Evolutionary conservation across 37 sponge, comb jelly and placozoan species (phyloP).

Genomic region (Cliona cf. orientalis): DNA sequence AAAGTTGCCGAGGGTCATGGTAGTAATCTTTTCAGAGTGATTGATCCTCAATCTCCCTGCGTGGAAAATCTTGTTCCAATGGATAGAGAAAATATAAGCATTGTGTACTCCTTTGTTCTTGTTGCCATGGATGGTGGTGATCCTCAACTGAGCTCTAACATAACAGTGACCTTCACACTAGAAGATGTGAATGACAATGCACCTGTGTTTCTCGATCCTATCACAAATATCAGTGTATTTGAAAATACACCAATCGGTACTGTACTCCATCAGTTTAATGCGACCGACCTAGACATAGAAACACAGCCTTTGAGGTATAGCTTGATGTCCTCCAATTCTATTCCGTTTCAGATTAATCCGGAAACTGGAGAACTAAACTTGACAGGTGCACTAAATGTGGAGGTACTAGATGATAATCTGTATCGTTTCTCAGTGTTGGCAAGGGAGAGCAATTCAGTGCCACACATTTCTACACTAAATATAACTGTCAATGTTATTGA

Average conservation of each 20-base stretch:
- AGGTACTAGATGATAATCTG: not conserved
- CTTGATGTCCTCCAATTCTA: too few species aligned
- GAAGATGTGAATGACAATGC: conserved; percentile 6
- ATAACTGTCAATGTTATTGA: not conserved
- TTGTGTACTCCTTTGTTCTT: not conserved
- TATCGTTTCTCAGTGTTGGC: not conserved
- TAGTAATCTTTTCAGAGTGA: not conserved
- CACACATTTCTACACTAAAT: not conserved
- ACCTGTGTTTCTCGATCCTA: not conserved
- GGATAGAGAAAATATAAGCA: conserved; percentile 1
- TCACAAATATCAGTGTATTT: not conserved
- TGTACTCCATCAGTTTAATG: conserved; percentile 2
- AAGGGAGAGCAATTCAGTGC: not conserved
- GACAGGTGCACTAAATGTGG: not conserved
- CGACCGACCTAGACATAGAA: too few species aligned
- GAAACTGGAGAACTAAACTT: conserved; percentile 8
- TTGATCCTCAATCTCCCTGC: not conserved
- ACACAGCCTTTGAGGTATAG: too few species aligned
- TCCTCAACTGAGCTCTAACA: not conserved
- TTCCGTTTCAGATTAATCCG: too few species aligned
- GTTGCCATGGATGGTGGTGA: conserved; percentile 23
- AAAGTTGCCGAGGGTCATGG: not conserved
- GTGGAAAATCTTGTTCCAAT: not conserved
- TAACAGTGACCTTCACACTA: conserved; percentile 10
- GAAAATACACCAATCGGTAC: not conserved